These are phyloP conservation scores for Promerops cafer DNA, from an alignment of 2,113 vertebrate species.

Conservation along the genomic window DNA sequence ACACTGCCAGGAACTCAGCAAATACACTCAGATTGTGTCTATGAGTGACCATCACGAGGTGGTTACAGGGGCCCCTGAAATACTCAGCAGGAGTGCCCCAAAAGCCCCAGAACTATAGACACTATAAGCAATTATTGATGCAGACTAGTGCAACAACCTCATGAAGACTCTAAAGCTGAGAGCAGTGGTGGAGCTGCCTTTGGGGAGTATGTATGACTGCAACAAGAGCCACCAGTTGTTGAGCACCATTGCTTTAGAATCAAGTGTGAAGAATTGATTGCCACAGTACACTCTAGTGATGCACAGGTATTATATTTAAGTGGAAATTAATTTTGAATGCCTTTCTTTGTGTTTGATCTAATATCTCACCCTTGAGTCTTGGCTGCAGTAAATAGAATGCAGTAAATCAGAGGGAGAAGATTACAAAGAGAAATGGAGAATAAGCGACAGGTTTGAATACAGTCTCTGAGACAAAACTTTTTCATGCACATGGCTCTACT, in stretches of 20 bases:
- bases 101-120: neutral
- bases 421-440: neutral
- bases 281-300: neutral
- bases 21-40: neutral
- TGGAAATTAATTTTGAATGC: neutral
- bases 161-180: neutral
- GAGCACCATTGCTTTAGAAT: neutral
- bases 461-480: neutral
- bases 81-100: neutral
- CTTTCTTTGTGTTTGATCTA: neutral
- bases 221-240: neutral
- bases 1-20: neutral
- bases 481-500: neutral
- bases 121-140: neutral
- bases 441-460: neutral
- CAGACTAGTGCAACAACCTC: neutral
- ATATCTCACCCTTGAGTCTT: neutral
- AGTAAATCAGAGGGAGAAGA: neutral
- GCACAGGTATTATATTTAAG: neutral
- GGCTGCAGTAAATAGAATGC: neutral
- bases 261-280: neutral
- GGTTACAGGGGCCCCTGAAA: neutral
- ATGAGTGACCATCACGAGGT: neutral
- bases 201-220: neutral
- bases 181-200: neutral